Evolutionary conservation across 2,888 invertebrate genomes (phyloP).

Genomic region (Conops quadrifasciatus): DNA sequence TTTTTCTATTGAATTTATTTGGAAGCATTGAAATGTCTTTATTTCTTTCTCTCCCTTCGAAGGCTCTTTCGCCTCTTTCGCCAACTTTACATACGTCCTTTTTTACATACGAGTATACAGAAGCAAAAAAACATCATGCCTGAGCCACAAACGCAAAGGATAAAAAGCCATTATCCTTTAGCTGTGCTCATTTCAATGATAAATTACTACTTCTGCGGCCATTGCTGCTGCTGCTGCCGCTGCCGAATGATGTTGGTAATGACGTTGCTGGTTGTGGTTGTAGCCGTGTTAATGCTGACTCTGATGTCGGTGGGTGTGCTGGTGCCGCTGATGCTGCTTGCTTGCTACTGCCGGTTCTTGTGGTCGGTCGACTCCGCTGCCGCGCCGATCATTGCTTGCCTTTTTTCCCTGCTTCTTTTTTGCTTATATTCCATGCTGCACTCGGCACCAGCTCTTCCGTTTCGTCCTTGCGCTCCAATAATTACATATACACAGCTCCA

Average conservation of each 20-base stretch:
- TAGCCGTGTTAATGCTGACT: too few species aligned
- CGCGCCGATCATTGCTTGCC: conserved; percentile 1
- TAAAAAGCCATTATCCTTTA: conserved; percentile 18
- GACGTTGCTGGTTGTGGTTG: too few species aligned
- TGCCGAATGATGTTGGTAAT: not conserved
- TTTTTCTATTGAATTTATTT: conserved; percentile 19
- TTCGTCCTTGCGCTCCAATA: too few species aligned
- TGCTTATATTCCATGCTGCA: not conserved
- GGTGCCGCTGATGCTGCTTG: not conserved
- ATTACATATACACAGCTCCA: too few species aligned
- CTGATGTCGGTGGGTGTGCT: not conserved
- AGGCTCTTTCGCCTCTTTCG: not conserved
- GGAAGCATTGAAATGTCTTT: not conserved
- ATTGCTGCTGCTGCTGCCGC: not conserved
- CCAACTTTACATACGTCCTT: not conserved
- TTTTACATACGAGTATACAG: not conserved
- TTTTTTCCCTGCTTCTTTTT: not conserved
- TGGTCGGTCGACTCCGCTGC: not conserved
- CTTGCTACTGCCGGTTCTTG: not conserved
- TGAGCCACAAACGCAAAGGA: not conserved
- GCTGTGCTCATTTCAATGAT: conserved; percentile 27
- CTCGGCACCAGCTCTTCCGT: too few species aligned
- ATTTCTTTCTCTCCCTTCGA: not conserved
- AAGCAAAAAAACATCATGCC: not conserved
- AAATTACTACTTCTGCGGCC: conserved; percentile 7